These are phyloP conservation scores for Agelas oroides DNA, from an alignment of 37 sponge, comb jelly and placozoan species.

Conservation along the genomic window DNA sequence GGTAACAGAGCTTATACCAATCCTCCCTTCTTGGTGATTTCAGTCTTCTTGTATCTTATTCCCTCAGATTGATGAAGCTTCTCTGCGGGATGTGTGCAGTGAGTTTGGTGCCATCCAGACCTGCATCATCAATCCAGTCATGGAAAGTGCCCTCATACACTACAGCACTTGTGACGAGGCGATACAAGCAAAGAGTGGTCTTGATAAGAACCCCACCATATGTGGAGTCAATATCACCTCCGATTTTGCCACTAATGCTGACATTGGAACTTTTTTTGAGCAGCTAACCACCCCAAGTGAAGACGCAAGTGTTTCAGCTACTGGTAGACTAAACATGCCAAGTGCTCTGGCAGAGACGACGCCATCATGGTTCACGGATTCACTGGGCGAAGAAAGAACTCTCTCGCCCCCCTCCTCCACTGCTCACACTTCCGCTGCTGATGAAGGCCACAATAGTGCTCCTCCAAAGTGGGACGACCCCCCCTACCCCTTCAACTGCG, in stretches of 20 bases:
- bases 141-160: conserved; percentile 44
- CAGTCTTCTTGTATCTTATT: neutral
- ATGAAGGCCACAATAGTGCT: too few species aligned
- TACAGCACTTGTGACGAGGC: conserved; percentile 53
- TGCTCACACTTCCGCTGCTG: too few species aligned
- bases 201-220: conserved; percentile 52
- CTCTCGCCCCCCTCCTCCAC: too few species aligned
- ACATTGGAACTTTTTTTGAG: conserved; percentile 48
- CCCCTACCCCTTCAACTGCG: too few species aligned
- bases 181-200: conserved; percentile 45
- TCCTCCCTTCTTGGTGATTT: too few species aligned
- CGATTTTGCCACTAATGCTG: conserved; percentile 55
- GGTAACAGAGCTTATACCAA: too few species aligned
- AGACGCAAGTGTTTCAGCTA: neutral
- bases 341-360: neutral
- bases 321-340: neutral
- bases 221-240: conserved; percentile 36
- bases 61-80: conserved; percentile 43
- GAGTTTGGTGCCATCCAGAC: conserved; percentile 54
- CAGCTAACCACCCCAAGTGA: too few species aligned
- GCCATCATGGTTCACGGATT: too few species aligned
- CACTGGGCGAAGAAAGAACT: neutral
- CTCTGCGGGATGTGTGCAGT: conserved; percentile 54
- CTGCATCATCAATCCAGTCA: conserved; percentile 13
- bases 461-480: too few species aligned